Conservation (phyloP, 2,113 vertebrate genomes). For the Corynorhinus townsendii region DNA sequence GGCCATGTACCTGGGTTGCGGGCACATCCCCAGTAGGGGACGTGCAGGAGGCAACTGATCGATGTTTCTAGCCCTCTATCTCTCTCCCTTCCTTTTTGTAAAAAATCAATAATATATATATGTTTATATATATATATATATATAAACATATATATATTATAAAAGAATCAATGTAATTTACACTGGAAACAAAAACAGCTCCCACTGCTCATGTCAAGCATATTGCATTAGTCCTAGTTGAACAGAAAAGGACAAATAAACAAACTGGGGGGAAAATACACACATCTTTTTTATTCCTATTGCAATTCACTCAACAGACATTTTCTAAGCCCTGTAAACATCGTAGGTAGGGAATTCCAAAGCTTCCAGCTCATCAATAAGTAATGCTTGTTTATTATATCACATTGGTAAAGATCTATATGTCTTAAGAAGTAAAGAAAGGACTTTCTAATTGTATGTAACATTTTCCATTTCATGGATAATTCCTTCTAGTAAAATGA, state of each 20-base stretch:
- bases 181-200: background rate
- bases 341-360: background rate
- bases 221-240: background rate
- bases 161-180: background rate
- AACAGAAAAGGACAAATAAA: background rate
- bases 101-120: too few species aligned
- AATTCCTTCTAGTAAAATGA: background rate
- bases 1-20: too few species aligned
- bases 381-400: background rate
- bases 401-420: background rate
- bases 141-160: too few species aligned
- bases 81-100: too few species aligned
- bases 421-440: background rate
- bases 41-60: too few species aligned
- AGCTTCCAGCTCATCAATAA: background rate
- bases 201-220: background rate
- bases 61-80: too few species aligned
- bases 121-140: too few species aligned
- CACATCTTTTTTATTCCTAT: background rate
- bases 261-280: background rate
- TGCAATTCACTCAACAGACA: background rate
- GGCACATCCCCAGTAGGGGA: too few species aligned
- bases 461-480: background rate
- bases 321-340: background rate
- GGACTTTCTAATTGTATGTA: background rate